Conservation (phyloP, 2,797 vertebrate species). For the Atherinosoma microstoma region DNA sequence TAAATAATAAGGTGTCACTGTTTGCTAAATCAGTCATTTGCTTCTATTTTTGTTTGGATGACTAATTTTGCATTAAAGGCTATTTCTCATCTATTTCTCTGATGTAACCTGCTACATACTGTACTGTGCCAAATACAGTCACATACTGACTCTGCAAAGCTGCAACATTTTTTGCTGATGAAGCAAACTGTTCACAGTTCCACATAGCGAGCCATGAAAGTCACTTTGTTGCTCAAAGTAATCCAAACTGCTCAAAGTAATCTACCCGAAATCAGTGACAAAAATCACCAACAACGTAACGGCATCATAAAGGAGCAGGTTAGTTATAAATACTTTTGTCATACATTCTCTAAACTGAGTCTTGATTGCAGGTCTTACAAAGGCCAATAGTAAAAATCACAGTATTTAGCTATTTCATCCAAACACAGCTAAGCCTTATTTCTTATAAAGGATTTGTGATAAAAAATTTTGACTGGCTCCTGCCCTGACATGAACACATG, state of each 20-base stretch:
- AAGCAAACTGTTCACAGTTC: constrained; percentile 58
- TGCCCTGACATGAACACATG: no score
- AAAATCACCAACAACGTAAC: constrained; percentile 10
- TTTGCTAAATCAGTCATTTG: neutral
- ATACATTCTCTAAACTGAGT: no score
- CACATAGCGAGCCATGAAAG: constrained; percentile 67
- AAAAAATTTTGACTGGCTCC: no score
- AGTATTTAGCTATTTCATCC: no score
- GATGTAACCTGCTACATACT: constrained; percentile 12
- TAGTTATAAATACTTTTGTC: no score
- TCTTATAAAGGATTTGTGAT: no score
- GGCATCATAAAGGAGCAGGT: neutral
- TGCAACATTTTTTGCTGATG: constrained; percentile 58
- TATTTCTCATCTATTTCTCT: constrained; percentile 11
- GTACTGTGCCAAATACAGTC: constrained; percentile 1
- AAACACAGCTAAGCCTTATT: no score
- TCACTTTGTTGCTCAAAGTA: constrained; percentile 69
- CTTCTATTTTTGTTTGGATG: neutral
- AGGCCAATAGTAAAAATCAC: no score
- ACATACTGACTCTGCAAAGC: constrained; percentile 42
- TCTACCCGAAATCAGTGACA: constrained; percentile 38
- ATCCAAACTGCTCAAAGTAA: constrained; percentile 49
- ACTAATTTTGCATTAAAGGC: neutral
- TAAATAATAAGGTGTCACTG: neutral
- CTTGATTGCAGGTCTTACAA: no score